Percentiles rank a stretch among this genome's conserved stretches.
Conservation (phyloP, 1,140 invertebrate species). For the Lerema accius region DNA sequence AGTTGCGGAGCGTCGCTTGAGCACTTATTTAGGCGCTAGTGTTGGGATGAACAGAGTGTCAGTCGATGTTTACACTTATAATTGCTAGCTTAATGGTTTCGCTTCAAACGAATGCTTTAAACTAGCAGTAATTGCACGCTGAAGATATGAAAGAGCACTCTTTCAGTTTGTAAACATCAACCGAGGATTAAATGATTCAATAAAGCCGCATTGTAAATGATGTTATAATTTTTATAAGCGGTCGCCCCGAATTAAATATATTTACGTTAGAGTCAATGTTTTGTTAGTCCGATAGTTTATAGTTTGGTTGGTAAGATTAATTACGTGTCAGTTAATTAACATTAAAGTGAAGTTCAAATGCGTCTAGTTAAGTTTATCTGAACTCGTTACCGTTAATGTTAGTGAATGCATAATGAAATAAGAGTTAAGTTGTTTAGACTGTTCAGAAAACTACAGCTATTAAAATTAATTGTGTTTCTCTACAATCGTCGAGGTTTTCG, state of each 20-base stretch:
- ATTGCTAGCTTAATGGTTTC: slow-evolving; percentile 36
- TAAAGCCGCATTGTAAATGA: slow-evolving; percentile 24
- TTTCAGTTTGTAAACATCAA: slow-evolving; percentile 27
- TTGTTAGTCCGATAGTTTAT: slow-evolving; percentile 15
- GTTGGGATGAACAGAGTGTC: slow-evolving; percentile 42
- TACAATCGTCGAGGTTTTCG: neutral
- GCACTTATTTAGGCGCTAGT: slow-evolving; percentile 53
- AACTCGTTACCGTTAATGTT: slow-evolving; percentile 9
- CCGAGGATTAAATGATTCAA: slow-evolving; percentile 11
- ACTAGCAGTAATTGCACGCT: slow-evolving; percentile 35
- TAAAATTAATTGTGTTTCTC: neutral
- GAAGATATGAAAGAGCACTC: slow-evolving; percentile 34
- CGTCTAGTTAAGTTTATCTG: slow-evolving; percentile 4
- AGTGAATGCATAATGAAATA: slow-evolving; percentile 1
- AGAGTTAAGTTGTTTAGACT: slow-evolving; percentile 1
- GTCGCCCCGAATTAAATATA: slow-evolving; percentile 15
- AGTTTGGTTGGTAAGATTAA: slow-evolving; percentile 22
- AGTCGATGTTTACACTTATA: slow-evolving; percentile 48
- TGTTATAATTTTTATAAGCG: slow-evolving; percentile 22
- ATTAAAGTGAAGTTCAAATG: slow-evolving; percentile 7
- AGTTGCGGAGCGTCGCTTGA: slow-evolving; percentile 38
- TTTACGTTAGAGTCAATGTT: slow-evolving; percentile 12
- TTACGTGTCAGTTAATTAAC: slow-evolving; percentile 23
- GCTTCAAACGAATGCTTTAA: slow-evolving; percentile 30
- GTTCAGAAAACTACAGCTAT: slow-evolving; percentile 1